phyloP scores from a whole-genome alignment of 1,140 invertebrate species.

The Drosophila persimilis region DNA sequence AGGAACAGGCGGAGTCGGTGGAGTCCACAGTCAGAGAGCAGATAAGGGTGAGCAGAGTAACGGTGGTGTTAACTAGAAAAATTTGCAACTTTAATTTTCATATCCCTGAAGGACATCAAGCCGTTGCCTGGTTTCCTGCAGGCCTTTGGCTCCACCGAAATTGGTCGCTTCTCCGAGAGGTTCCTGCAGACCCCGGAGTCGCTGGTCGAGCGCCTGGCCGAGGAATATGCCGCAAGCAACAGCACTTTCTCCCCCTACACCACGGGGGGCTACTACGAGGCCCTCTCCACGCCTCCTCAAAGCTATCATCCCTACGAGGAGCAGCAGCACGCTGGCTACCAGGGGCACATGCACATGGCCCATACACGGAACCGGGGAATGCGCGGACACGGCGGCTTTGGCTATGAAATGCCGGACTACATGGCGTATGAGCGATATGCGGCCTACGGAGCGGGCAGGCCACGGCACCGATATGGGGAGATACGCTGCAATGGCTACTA shows the following conservation, averaged over 20 bases:
- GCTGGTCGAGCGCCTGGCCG: constrained; percentile 59
- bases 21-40: constrained; percentile 65
- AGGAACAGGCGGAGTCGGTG: constrained; percentile 37
- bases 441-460: constrained; percentile 46
- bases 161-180: constrained; percentile 87
- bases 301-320: constrained; percentile 60
- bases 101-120: constrained; percentile 63
- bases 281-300: constrained; percentile 31
- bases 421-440: constrained; percentile 77
- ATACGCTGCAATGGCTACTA: constrained; percentile 76
- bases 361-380: constrained; percentile 37
- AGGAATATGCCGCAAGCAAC: constrained; percentile 49
- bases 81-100: not conserved
- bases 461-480: constrained; percentile 58
- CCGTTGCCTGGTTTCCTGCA: constrained; percentile 90
- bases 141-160: constrained; percentile 90
- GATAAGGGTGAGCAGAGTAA: constrained; percentile 54
- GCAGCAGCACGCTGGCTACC: constrained; percentile 21
- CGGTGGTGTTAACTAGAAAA: not conserved
- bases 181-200: constrained; percentile 80
- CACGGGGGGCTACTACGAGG: constrained; percentile 44
- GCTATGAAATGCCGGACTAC: constrained; percentile 61
- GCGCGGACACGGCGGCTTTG: constrained; percentile 39
- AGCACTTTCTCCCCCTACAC: constrained; percentile 13
- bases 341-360: constrained; percentile 28